Conservation (phyloP, 2,797 vertebrate species). For the Falco concolor region DNA sequence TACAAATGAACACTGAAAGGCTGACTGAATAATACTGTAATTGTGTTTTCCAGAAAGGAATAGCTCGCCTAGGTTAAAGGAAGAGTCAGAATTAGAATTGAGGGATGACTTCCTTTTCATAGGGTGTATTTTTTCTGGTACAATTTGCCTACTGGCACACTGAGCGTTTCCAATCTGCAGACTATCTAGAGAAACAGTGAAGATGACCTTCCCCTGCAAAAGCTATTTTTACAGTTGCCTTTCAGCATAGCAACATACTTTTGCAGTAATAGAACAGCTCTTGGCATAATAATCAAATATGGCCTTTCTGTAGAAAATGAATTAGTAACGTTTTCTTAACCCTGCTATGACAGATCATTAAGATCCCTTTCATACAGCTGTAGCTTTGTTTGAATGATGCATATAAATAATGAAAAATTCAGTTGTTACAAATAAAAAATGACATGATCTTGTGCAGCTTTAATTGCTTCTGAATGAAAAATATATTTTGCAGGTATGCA, state of each 20-base stretch:
- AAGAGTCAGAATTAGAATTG: not conserved
- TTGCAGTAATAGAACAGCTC: not conserved
- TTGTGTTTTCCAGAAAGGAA: not conserved
- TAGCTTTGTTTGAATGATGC: not conserved
- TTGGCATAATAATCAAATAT: not conserved
- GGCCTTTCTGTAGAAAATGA: not conserved
- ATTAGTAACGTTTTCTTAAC: not conserved
- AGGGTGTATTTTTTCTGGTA: not conserved
- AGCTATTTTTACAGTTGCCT: not conserved
- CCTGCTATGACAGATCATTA: not conserved
- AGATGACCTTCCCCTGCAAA: not conserved
- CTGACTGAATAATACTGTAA: not conserved
- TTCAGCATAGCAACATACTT: not conserved
- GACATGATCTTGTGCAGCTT: not conserved
- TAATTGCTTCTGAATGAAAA: not conserved
- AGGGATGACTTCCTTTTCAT: not conserved
- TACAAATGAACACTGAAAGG: not conserved
- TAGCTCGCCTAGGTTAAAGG: not conserved
- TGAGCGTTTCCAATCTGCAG: not conserved
- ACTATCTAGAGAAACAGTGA: not conserved
- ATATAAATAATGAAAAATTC: not conserved
- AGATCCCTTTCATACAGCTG: not conserved
- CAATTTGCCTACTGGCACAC: not conserved
- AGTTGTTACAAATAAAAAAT: not conserved
- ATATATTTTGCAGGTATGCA: constrained; percentile 58